A percentile compares a stretch with the other conserved stretches of the same genome.
phyloP scores from a whole-genome alignment of 2,797 vertebrate species.

The Rhodeus uyekii region DNA sequence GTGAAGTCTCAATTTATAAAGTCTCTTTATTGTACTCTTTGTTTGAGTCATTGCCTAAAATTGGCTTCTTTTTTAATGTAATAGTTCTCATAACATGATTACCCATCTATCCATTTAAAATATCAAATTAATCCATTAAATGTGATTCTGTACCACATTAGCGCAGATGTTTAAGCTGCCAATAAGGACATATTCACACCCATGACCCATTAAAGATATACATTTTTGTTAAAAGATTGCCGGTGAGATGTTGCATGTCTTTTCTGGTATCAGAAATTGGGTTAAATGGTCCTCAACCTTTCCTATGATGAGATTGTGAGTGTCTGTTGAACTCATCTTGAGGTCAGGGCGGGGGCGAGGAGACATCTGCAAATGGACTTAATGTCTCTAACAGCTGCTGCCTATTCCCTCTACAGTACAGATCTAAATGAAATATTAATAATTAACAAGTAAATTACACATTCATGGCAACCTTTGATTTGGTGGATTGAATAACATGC shows the following conservation, averaged over 20 bases:
- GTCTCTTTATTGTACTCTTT: not conserved
- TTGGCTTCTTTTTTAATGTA: not conserved
- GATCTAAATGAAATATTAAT: slow-evolving; percentile 34
- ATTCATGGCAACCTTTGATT: slow-evolving; percentile 1
- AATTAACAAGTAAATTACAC: slow-evolving; percentile 23
- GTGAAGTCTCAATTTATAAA: not conserved
- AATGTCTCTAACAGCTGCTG: slow-evolving; percentile 52
- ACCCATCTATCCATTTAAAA: not conserved
- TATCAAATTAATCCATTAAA: not conserved
- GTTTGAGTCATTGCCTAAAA: not conserved
- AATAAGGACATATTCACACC: not conserved
- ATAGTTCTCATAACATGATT: not conserved
- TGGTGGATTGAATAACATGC: not conserved
- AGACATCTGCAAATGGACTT: slow-evolving; percentile 51
- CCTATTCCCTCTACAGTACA: not conserved
- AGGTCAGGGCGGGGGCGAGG: slow-evolving; percentile 67
- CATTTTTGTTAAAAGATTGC: not conserved
- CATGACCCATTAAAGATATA: slow-evolving; percentile 6
- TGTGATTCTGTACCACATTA: not conserved
- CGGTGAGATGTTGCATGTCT: not conserved
- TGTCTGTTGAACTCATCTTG: slow-evolving; percentile 69
- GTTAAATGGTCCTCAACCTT: slow-evolving; percentile 25
- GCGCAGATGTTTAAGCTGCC: not conserved
- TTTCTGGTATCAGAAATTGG: not conserved
- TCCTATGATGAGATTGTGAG: not conserved